Evolutionary conservation across 2,797 vertebrate genomes (phyloP).

Genomic region (Ciconia nigra): DNA sequence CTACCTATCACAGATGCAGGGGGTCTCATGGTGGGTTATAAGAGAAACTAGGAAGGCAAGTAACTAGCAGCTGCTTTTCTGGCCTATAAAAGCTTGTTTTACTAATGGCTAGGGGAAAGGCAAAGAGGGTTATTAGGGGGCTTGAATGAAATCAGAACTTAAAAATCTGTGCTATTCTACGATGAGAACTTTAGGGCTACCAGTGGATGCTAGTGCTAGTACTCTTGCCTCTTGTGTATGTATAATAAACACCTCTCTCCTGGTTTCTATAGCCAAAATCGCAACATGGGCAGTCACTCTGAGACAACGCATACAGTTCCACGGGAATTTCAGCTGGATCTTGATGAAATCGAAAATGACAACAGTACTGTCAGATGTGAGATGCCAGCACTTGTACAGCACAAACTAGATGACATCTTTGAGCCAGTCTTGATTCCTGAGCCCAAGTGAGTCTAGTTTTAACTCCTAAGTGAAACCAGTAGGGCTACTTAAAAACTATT

Average conservation of each 20-base stretch:
- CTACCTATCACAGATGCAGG: not conserved
- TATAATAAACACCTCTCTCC: not conserved
- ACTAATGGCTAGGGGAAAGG: not conserved
- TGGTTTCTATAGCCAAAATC: slow-evolving; percentile 86
- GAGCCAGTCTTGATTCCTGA: slow-evolving; percentile 95
- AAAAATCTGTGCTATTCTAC: not conserved
- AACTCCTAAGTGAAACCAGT: not conserved
- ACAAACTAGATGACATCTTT: slow-evolving; percentile 96
- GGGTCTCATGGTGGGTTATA: not conserved
- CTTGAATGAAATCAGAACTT: not conserved
- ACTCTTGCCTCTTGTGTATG: not conserved
- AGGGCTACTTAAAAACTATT: not conserved
- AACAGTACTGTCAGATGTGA: slow-evolving; percentile 86
- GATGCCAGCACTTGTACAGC: slow-evolving; percentile 95
- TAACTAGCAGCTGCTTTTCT: not conserved
- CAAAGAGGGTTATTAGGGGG: not conserved
- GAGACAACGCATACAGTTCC: slow-evolving; percentile 85
- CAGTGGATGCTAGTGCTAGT: not conserved
- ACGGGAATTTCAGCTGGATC: slow-evolving; percentile 94
- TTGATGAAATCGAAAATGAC: slow-evolving; percentile 97
- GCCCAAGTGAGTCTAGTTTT: slow-evolving; percentile 84
- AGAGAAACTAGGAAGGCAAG: not conserved
- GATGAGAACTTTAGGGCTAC: slow-evolving; percentile 32
- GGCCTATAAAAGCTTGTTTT: not conserved
- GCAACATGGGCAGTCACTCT: slow-evolving; percentile 84